Percentiles rank a stretch among this genome's conserved stretches.
phyloP scores from a whole-genome alignment of 1,140 invertebrate genomes.

The Conopomorpha cramerella region DNA sequence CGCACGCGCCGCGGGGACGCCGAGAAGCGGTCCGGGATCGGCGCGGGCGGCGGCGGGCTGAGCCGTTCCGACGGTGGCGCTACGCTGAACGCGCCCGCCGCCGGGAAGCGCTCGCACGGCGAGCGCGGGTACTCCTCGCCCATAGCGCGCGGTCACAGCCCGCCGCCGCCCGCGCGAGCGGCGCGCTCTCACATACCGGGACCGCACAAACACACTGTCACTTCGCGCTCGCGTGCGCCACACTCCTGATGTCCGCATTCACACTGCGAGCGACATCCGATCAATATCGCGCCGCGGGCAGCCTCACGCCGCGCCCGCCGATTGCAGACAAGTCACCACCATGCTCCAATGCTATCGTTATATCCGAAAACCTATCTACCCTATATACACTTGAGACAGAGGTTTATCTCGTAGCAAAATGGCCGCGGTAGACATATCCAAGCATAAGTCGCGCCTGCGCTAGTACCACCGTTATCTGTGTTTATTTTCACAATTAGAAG shows the following conservation, averaged over 20 bases:
- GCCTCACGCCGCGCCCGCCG: constrained; percentile 41
- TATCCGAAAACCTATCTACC: constrained; percentile 10
- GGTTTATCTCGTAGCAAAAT: constrained; percentile 48
- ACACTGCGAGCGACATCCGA: constrained; percentile 48
- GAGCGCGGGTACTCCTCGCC: constrained; percentile 60
- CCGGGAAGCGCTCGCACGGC: constrained; percentile 56
- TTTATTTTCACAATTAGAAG: constrained; percentile 44
- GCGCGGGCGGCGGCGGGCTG: constrained; percentile 52
- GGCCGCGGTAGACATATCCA: constrained; percentile 51
- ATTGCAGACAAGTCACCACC: too few species aligned
- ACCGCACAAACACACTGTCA: constrained; percentile 31
- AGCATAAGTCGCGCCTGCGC: constrained; percentile 47
- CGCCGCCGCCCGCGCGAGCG: constrained; percentile 48
- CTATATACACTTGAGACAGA: constrained; percentile 51
- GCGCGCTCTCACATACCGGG: constrained; percentile 39
- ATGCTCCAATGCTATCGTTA: constrained; percentile 18
- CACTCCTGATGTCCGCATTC: constrained; percentile 50
- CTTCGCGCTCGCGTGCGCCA: constrained; percentile 22
- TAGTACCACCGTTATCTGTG: constrained; percentile 32
- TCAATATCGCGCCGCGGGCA: constrained; percentile 50
- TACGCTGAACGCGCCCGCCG: constrained; percentile 59
- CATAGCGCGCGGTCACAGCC: constrained; percentile 43
- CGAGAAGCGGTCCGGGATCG: constrained; percentile 53
- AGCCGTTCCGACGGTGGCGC: constrained; percentile 47
- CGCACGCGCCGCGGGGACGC: constrained; percentile 60